Conservation (phyloP, 2,113 vertebrate species). For the Sinocyclocheilus anophthalmus region DNA sequence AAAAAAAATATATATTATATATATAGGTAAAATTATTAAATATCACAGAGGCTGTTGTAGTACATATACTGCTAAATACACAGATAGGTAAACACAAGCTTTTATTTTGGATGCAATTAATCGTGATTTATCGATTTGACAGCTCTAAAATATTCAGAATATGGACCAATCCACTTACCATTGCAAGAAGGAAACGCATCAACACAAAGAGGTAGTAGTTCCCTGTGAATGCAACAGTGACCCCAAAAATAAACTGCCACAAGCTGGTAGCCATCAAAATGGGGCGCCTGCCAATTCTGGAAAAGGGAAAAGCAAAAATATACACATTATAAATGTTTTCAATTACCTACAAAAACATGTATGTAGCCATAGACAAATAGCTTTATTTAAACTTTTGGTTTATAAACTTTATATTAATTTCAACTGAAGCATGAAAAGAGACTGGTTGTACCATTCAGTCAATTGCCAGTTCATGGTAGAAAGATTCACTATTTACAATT, state of each 20-base stretch:
- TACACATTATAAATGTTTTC: background rate
- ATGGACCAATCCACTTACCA: slow-evolving; percentile 77
- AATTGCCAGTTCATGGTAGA: background rate
- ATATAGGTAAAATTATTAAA: too few species aligned
- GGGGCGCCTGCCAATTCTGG: slow-evolving; percentile 83
- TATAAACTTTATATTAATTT: background rate
- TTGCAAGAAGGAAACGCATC: slow-evolving; percentile 87
- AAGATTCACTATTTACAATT: background rate
- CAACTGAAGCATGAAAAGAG: background rate
- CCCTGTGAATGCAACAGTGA: slow-evolving; percentile 81
- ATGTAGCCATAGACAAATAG: too few species aligned
- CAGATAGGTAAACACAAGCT: too few species aligned
- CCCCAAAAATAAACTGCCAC: slow-evolving; percentile 83
- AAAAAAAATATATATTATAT: too few species aligned
- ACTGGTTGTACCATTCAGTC: background rate
- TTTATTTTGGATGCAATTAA: too few species aligned
- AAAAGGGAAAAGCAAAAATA: slow-evolving; percentile 1
- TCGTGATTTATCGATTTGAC: too few species aligned
- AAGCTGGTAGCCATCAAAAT: slow-evolving; percentile 85
- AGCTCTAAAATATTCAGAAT: background rate
- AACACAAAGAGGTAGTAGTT: slow-evolving; percentile 86
- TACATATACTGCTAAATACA: too few species aligned
- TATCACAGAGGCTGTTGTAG: too few species aligned
- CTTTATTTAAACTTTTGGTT: background rate
- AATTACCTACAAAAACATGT: background rate